A percentile compares a stretch with the other conserved stretches of the same genome.
These are phyloP conservation scores for Toxostoma redivivum DNA, from an alignment of 2,113 vertebrate genomes.

Conservation along the genomic window DNA sequence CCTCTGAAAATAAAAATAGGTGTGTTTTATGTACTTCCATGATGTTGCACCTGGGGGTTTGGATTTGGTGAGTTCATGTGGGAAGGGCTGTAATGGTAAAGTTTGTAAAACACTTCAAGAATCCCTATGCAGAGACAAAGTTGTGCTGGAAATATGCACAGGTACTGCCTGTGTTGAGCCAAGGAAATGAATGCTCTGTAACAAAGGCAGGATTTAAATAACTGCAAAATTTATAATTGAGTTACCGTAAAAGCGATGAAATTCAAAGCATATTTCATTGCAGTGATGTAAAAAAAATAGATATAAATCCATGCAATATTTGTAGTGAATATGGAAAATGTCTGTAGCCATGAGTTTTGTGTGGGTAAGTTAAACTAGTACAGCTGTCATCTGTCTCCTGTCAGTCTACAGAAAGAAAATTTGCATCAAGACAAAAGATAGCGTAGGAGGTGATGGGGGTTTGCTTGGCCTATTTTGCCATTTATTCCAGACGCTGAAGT, in stretches of 20 bases:
- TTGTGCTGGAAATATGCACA: accelerated
- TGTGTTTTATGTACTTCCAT: background rate
- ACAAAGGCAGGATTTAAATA: background rate
- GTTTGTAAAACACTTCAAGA: background rate
- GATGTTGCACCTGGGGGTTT: background rate
- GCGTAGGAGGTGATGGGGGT: background rate
- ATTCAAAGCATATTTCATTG: background rate
- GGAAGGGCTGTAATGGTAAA: background rate
- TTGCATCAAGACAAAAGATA: background rate
- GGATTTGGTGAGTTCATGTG: background rate
- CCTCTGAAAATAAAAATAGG: background rate
- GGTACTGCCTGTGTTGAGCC: background rate
- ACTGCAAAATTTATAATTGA: background rate
- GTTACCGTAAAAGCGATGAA: background rate
- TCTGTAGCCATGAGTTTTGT: background rate
- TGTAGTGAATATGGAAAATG: background rate
- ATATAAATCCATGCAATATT: background rate
- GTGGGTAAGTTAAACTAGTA: background rate
- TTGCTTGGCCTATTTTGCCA: slow-evolving; percentile 18
- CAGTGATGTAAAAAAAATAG: background rate
- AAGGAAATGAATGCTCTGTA: background rate
- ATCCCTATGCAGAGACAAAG: background rate
- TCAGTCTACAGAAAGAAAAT: background rate
- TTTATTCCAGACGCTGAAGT: background rate
- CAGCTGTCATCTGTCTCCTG: background rate